A percentile compares a stretch with the other conserved stretches of the same genome.
Evolutionary conservation across 37 sponge, comb jelly and placozoan species (phyloP).

Genomic region (Halichondria panicea): DNA sequence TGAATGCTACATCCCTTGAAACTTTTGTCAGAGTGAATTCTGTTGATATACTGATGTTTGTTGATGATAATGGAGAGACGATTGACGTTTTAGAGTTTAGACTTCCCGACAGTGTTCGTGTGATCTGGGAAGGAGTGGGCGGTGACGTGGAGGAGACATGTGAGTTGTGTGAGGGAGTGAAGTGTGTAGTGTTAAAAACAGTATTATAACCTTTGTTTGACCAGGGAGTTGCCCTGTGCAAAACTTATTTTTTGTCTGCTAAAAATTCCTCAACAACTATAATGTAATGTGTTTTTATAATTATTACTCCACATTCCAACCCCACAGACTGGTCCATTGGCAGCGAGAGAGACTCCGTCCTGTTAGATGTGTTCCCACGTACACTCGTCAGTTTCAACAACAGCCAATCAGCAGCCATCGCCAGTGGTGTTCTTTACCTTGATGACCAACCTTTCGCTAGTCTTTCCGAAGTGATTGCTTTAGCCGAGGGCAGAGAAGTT

Average conservation of each 20-base stretch:
- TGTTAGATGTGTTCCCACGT: slow-evolving; percentile 75
- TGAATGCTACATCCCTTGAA: slow-evolving; percentile 53
- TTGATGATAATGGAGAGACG: slow-evolving; percentile 11
- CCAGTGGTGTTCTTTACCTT: slow-evolving; percentile 42
- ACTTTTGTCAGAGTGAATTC: slow-evolving; percentile 36
- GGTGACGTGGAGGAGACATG: slow-evolving; percentile 66
- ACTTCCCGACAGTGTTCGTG: slow-evolving; percentile 11
- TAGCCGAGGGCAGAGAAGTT: slow-evolving; percentile 56
- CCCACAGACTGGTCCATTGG: slow-evolving; percentile 81
- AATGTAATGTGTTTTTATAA: background rate
- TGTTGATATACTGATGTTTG: slow-evolving; percentile 1
- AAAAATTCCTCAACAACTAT: background rate
- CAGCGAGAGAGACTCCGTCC: slow-evolving; percentile 3
- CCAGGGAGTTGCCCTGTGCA: too few species aligned
- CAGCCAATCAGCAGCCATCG: slow-evolving; percentile 38
- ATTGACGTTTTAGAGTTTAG: slow-evolving; percentile 15
- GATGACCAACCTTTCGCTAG: slow-evolving; percentile 42
- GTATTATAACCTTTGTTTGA: too few species aligned
- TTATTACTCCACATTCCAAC: background rate
- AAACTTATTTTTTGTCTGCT: background rate
- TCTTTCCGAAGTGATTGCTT: slow-evolving; percentile 70
- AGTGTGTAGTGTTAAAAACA: too few species aligned
- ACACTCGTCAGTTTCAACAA: slow-evolving; percentile 47
- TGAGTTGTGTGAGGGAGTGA: slow-evolving; percentile 24
- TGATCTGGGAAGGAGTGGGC: slow-evolving; percentile 56